A percentile compares a stretch with the other conserved stretches of the same genome.
phyloP scores from a whole-genome alignment of 35 echinoderm and acorn worm species.

The Holothuria glaberrima region DNA sequence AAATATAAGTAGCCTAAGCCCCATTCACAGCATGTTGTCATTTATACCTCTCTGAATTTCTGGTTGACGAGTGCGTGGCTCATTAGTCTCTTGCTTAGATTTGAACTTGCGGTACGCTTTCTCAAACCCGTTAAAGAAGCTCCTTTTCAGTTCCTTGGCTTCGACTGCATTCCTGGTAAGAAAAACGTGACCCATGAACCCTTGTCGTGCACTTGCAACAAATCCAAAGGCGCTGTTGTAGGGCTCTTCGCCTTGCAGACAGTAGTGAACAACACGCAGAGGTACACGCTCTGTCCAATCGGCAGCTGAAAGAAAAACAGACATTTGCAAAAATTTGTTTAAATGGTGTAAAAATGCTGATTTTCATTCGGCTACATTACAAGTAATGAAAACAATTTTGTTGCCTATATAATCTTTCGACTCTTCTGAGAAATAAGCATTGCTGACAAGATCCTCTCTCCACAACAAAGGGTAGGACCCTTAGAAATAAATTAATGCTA shows the following conservation, averaged over 20 bases:
- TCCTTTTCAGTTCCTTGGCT: slow-evolving; percentile 34
- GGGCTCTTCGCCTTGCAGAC: slow-evolving; percentile 41
- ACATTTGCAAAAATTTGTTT: neutral
- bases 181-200: slow-evolving; percentile 60
- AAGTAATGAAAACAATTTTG: too few species aligned
- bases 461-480: too few species aligned
- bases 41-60: slow-evolving; percentile 37
- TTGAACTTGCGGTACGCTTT: slow-evolving; percentile 36
- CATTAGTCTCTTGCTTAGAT: neutral
- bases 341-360: neutral
- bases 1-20: too few species aligned
- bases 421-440: neutral
- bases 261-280: slow-evolving; percentile 39
- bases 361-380: too few species aligned
- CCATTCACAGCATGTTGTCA: too few species aligned
- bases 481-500: too few species aligned
- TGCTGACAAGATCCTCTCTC: too few species aligned
- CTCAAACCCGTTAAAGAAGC: slow-evolving; percentile 39
- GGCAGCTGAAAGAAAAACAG: slow-evolving; percentile 14
- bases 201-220: slow-evolving; percentile 37
- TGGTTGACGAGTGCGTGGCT: slow-evolving; percentile 8
- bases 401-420: too few species aligned
- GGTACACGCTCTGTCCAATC: slow-evolving; percentile 51
- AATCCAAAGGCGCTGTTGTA: slow-evolving; percentile 35
- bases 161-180: neutral